Conservation (phyloP, 2,888 invertebrate species). For the Sesia apiformis region DNA sequence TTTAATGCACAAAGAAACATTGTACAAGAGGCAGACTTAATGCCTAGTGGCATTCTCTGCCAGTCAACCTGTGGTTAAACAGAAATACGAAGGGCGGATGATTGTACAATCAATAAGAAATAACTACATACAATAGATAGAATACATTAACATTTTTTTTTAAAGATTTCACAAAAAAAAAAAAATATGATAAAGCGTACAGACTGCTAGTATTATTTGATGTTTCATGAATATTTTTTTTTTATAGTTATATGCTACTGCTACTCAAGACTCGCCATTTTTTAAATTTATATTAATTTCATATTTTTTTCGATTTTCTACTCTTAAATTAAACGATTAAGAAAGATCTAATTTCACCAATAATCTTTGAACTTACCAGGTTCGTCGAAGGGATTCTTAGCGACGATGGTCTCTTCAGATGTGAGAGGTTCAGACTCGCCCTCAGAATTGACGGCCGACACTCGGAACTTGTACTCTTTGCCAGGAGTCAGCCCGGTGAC, state of each 20-base stretch:
- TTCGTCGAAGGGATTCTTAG: constrained; percentile 98
- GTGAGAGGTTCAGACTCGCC: constrained; percentile 96
- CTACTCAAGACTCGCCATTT: neutral
- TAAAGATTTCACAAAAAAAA: too few relatives aligned
- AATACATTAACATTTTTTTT: too few relatives aligned
- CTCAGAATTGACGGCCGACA: constrained; percentile 95
- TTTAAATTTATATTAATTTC: neutral
- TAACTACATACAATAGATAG: too few relatives aligned
- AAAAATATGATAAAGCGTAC: too few relatives aligned
- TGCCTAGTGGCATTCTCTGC: too few relatives aligned
- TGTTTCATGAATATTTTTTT: neutral
- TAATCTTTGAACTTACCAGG: constrained; percentile 75
- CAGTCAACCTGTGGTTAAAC: too few relatives aligned
- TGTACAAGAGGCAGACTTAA: too few relatives aligned
- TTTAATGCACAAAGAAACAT: too few relatives aligned
- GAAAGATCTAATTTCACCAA: too few relatives aligned
- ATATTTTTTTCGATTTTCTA: neutral
- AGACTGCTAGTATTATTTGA: too few relatives aligned
- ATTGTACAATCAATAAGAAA: too few relatives aligned
- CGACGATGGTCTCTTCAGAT: constrained; percentile 88
- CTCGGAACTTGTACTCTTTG: constrained; percentile 96
- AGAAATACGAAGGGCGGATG: too few relatives aligned
- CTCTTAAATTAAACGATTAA: neutral
- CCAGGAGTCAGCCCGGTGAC: constrained; percentile 90
- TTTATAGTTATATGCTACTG: neutral